Evolutionary conservation across 2,113 vertebrate genomes (phyloP), one percentile per base, ranked within the genome.

Genomic region (Spheniscus mendiculus): DNA sequence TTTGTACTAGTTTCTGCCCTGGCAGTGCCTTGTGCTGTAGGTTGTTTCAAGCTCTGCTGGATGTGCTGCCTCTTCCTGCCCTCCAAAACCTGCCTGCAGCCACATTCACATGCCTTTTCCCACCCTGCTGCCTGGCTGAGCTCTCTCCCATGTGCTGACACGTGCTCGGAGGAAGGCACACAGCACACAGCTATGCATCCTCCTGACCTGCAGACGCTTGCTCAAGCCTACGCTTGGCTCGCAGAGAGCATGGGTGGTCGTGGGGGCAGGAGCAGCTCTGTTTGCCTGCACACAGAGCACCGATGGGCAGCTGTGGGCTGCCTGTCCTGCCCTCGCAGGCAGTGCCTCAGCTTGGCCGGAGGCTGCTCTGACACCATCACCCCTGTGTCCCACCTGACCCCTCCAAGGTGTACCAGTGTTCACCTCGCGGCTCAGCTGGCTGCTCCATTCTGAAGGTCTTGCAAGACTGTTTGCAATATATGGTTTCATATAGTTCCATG

Each of bases 201-300:
- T 30, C 36, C 36, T 8, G 32, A 14, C 32, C 30, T 5, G 8
- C 42, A 20, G 49, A 11, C 0, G 3, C 30, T 23, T 38, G 49
- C 49, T 62, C 8, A 4, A 38, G 38, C 61, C 49, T 29, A 0
- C 0, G 0, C 8, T 38, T n/a, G 65, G 32, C 26, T 77, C 25
- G 27, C 25, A 49, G 62, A 12, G 23, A 11, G 10, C 32, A 12
- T 1, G 32, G 36, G 65, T 40, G 78, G 23, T 5, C 0, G 0
- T 8, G 70, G 38, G 27, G 47, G 12, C 63, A n/a, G 58, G 38
- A 12, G 9, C 8, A 15, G 17, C 27, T 42, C 59, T 1, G 0
- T 17, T 18, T 25, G 11, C 19, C 20, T 9, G 10, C 34, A 3
- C 1, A 0, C 0, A 30, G 52, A 61, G 32, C 74, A 30, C 7